These are phyloP conservation scores for Equus quagga DNA, from an alignment of 2,113 vertebrate species.

Conservation along the genomic window DNA sequence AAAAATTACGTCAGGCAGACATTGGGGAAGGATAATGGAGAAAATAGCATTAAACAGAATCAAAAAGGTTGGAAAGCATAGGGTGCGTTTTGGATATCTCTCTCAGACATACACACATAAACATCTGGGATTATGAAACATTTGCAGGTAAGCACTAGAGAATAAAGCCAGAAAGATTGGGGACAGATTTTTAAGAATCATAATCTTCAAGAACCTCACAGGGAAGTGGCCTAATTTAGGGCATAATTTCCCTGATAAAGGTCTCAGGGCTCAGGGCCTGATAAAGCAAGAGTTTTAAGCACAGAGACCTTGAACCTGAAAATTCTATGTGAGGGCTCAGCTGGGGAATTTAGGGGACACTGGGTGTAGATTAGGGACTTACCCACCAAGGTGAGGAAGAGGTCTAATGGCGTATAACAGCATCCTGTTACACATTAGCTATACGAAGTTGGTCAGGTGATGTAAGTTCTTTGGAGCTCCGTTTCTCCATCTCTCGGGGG, in stretches of 20 bases:
- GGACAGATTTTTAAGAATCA: background rate
- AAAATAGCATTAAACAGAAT: background rate
- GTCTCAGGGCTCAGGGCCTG: background rate
- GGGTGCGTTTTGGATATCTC: background rate
- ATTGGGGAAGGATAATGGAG: background rate
- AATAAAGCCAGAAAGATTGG: background rate
- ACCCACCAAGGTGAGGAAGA: background rate
- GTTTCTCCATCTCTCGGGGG: background rate
- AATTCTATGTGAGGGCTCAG: background rate
- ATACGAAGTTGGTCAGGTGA: background rate
- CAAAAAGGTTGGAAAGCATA: background rate
- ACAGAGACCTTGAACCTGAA: background rate
- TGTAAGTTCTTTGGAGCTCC: background rate
- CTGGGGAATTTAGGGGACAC: background rate
- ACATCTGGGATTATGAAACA: background rate
- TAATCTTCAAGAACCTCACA: background rate
- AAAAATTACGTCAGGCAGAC: background rate
- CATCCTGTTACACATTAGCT: background rate
- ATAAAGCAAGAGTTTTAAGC: slow-evolving; percentile 17
- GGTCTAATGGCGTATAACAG: background rate
- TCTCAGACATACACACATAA: background rate
- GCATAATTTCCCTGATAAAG: background rate
- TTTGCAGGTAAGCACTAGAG: background rate
- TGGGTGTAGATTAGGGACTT: background rate
- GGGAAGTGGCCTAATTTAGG: background rate